These are phyloP conservation scores for Threskiornis aethiopicus DNA, from an alignment of 2,797 vertebrate species.

Conservation along the genomic window DNA sequence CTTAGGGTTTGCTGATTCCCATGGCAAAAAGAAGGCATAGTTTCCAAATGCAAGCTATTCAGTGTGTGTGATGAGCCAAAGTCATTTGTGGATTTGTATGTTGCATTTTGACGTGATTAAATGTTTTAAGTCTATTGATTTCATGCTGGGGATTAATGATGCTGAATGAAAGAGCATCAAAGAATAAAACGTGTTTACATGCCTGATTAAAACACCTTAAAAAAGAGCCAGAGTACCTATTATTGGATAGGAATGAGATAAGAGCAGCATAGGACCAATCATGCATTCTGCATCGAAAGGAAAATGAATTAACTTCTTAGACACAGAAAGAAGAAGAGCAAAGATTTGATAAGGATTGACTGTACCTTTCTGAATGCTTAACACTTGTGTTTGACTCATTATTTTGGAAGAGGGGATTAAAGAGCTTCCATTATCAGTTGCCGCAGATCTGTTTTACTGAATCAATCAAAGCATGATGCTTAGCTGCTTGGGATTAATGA, in stretches of 20 bases:
- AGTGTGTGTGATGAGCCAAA: constrained; percentile 32
- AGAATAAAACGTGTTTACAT: constrained; percentile 58
- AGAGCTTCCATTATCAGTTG: constrained; percentile 48
- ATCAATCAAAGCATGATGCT: constrained; percentile 51
- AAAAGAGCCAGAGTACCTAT: constrained; percentile 12
- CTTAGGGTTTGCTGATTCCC: constrained; percentile 15
- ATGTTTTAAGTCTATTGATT: constrained; percentile 70
- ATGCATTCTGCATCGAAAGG: neutral
- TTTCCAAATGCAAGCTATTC: constrained; percentile 37
- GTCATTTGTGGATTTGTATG: constrained; percentile 53
- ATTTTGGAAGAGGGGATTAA: constrained; percentile 52
- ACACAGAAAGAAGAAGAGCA: neutral
- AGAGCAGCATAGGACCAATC: neutral
- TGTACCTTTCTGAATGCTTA: constrained; percentile 26
- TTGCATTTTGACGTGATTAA: constrained; percentile 64
- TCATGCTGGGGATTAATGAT: constrained; percentile 69
- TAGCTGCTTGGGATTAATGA: constrained; percentile 55
- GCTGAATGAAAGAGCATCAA: constrained; percentile 61
- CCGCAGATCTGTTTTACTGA: constrained; percentile 28
- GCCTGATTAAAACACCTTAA: constrained; percentile 48
- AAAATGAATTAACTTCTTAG: constrained; percentile 21
- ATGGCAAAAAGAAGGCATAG: neutral
- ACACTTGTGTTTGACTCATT: neutral
- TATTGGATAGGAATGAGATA: constrained; percentile 4
- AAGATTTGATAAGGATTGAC: constrained; percentile 47